Evolutionary conservation across 1,140 invertebrate species (phyloP).

Genomic region (Bradynema listronoti): DNA sequence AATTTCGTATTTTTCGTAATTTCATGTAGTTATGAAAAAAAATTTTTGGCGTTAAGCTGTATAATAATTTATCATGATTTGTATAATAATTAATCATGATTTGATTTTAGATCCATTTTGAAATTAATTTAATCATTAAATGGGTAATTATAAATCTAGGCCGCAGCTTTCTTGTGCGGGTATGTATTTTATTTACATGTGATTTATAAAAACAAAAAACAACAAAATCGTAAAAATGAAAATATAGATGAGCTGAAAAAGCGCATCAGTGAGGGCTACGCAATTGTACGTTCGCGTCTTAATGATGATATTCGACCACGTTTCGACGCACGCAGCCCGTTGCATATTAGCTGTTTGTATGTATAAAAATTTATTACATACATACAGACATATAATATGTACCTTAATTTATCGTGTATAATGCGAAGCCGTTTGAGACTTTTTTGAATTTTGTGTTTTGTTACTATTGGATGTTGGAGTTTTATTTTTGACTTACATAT

Average conservation of each 20-base stretch:
- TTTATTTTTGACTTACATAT: constrained; percentile 10
- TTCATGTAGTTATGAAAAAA: no score
- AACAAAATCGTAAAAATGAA: constrained; percentile 28
- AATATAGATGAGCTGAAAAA: constrained; percentile 43
- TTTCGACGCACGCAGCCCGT: constrained; percentile 30
- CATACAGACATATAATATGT: no score
- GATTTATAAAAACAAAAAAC: neutral
- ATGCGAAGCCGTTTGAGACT: no score
- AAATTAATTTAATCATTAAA: no score
- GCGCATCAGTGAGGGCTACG: constrained; percentile 43
- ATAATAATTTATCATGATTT: no score
- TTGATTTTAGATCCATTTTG: no score
- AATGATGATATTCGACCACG: constrained; percentile 46
- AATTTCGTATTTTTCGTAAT: no score
- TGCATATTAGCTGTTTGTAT: constrained; percentile 35
- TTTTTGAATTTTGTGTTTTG: no score
- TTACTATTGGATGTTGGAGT: no score
- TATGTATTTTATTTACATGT: constrained; percentile 7
- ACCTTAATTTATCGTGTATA: no score
- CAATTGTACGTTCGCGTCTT: constrained; percentile 37
- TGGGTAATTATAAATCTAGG: constrained; percentile 47
- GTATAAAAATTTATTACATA: neutral
- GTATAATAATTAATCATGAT: no score
- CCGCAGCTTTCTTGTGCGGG: constrained; percentile 41
- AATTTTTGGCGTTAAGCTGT: no score